These are phyloP conservation scores for Limnephilus auricula DNA, from an alignment of 2,888 invertebrate genomes.

Conservation along the genomic window DNA sequence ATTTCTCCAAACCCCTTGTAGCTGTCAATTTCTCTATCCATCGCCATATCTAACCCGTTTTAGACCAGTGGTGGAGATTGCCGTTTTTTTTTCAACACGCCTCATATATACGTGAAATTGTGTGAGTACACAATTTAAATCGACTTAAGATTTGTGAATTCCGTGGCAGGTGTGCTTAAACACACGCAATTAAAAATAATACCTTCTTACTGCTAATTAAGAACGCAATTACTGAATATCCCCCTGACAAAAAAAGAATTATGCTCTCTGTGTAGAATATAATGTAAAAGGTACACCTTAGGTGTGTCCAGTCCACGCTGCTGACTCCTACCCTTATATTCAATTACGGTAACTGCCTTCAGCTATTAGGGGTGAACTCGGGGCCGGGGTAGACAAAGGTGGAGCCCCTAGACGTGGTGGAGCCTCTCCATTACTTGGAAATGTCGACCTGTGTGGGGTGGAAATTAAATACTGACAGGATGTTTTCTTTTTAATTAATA, in stretches of 20 bases:
- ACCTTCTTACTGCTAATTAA: not conserved
- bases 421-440: not conserved
- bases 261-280: not conserved
- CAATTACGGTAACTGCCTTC: constrained; percentile 23
- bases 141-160: not conserved
- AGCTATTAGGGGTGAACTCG: not conserved
- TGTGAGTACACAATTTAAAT: no score
- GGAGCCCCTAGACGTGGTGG: not conserved
- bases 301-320: not conserved
- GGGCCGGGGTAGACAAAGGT: not conserved
- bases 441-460: no score
- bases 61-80: no score
- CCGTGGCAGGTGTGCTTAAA: not conserved
- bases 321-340: not conserved
- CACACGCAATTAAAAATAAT: not conserved
- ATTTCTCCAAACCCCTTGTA: no score
- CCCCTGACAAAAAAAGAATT: not conserved
- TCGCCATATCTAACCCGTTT: no score
- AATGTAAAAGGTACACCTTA: not conserved
- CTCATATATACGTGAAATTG: no score
- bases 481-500: not conserved
- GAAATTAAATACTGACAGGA: not conserved
- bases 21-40: no score
- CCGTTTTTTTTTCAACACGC: no score
- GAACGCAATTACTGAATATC: not conserved